A percentile compares a stretch with the other conserved stretches of the same genome.
phyloP scores from a whole-genome alignment of 37 sponge, comb jelly and placozoan species.

The Lycopodina hypogea region DNA sequence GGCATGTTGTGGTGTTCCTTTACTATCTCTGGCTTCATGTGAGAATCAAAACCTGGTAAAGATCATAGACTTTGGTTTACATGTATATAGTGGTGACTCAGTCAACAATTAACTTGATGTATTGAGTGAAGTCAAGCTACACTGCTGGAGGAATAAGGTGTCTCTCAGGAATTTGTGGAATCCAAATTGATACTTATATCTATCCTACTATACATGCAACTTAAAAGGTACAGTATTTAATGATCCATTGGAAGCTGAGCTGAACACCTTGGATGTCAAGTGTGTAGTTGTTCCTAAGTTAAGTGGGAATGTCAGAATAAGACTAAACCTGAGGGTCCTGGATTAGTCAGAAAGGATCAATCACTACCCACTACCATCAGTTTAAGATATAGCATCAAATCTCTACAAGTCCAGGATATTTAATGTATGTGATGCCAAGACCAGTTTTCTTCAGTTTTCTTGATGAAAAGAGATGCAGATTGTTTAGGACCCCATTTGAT shows the following conservation, averaged over 20 bases:
- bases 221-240: conserved; percentile 15
- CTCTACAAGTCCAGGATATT: conserved; percentile 49
- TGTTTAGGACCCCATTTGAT: conserved; percentile 37
- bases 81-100: too few relatives aligned
- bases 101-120: too few relatives aligned
- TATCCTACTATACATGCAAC: conserved; percentile 40
- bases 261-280: conserved; percentile 55
- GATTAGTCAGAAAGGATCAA: conserved; percentile 46
- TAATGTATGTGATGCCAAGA: conserved; percentile 45
- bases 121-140: not conserved
- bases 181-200: conserved; percentile 12
- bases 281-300: conserved; percentile 39
- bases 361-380: conserved; percentile 66
- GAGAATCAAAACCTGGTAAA: too few relatives aligned
- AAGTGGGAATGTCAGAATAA: too few relatives aligned
- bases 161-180: conserved; percentile 35
- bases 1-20: too few relatives aligned
- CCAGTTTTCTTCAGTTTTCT: conserved; percentile 71
- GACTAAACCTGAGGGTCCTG: conserved; percentile 42
- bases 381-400: conserved; percentile 38
- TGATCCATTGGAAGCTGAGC: conserved; percentile 13
- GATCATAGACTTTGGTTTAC: too few relatives aligned
- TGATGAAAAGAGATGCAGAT: conserved; percentile 40
- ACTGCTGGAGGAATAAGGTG: conserved; percentile 31
- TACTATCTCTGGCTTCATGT: too few relatives aligned